A percentile compares a stretch with the other conserved stretches of the same genome.
These are phyloP conservation scores for Lagopus leucura DNA, from an alignment of 2,113 vertebrate species.

Conservation along the genomic window DNA sequence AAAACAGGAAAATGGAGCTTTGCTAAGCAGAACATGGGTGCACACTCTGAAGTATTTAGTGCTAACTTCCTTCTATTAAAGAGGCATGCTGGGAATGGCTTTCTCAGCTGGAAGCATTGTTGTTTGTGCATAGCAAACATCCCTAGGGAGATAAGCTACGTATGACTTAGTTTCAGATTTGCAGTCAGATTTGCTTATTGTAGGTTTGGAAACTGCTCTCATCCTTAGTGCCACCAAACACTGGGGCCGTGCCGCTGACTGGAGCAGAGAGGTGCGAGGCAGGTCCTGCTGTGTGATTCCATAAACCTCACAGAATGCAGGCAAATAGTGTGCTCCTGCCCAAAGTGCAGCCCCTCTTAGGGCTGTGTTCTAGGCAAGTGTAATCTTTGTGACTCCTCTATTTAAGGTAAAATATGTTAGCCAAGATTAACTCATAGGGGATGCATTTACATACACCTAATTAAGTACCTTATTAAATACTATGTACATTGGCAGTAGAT, in stretches of 20 bases:
- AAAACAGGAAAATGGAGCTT: not conserved
- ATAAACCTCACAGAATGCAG: not conserved
- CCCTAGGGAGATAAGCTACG: not conserved
- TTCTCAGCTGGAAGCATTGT: constrained; percentile 14
- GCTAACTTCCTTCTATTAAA: constrained; percentile 28
- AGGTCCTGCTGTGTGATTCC: not conserved
- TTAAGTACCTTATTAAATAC: not conserved
- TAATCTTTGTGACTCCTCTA: not conserved
- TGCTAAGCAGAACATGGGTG: not conserved
- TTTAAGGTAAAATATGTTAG: not conserved
- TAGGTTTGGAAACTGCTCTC: not conserved
- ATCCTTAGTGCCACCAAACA: not conserved
- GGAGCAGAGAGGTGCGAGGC: not conserved
- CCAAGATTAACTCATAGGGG: not conserved
- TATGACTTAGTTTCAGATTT: constrained; percentile 53
- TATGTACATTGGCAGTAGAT: not conserved
- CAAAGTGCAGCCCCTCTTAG: not conserved
- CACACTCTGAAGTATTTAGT: not conserved
- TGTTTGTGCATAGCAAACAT: not conserved
- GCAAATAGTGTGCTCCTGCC: not conserved
- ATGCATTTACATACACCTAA: not conserved
- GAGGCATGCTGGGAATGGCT: not conserved
- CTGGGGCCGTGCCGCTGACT: too few species aligned
- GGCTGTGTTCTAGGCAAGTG: not conserved
- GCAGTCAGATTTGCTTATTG: not conserved